Conservation (phyloP, 64 coral and sea anemone species). For the Actinia equina region DNA sequence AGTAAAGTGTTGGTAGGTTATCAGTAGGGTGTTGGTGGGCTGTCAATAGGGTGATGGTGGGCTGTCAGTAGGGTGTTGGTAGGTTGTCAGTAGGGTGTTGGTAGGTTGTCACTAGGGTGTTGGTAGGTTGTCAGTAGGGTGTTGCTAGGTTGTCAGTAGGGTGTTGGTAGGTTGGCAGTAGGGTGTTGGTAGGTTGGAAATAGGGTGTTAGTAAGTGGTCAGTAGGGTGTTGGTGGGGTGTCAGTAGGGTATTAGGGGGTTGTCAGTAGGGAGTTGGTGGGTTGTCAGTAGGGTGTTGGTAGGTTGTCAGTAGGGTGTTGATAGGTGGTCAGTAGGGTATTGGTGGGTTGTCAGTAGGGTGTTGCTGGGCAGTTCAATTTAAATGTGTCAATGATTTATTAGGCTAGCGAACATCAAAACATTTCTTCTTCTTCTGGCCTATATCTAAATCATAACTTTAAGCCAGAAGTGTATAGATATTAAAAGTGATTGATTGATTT, state of each 20-base stretch:
- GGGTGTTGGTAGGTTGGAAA: neutral
- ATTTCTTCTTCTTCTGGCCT: too few species aligned
- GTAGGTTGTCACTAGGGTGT: neutral
- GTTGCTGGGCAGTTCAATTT: too few species aligned
- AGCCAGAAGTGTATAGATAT: too few species aligned
- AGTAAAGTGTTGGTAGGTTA: neutral
- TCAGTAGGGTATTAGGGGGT: conserved; percentile 5
- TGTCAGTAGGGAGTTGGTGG: neutral
- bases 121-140: neutral
- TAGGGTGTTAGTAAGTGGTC: neutral
- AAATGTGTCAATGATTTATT: too few species aligned
- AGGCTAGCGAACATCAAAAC: too few species aligned
- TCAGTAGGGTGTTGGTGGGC: neutral
- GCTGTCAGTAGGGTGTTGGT: neutral
- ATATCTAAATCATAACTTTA: too few species aligned
- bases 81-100: neutral
- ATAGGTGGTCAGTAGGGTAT: too few species aligned
- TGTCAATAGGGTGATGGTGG: neutral
- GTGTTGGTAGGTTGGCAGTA: neutral
- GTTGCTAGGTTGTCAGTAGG: neutral
- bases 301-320: too few species aligned
- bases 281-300: neutral
- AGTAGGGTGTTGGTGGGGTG: neutral
- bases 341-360: too few species aligned
- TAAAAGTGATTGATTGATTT: neutral